Evolutionary conservation across 2,888 invertebrate genomes (phyloP), one percentile per base, ranked within the genome.

Genomic region (Drosophila quinaria): DNA sequence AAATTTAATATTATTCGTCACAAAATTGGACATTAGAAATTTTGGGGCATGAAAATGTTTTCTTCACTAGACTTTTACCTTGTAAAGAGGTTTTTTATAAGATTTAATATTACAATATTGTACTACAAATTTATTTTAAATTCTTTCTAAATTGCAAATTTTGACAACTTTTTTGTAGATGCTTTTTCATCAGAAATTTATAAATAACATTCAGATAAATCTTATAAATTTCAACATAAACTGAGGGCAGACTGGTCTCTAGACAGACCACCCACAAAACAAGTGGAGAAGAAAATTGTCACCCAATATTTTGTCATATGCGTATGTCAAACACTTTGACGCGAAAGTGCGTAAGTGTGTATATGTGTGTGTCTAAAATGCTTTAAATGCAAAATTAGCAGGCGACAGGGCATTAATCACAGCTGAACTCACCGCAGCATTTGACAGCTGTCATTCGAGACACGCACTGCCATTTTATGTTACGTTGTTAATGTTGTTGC

Each of bases 381-480:
- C 47, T 66, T 78, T 70, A 77, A 74, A 78, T 77, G 74, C 74
- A 77, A 77, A 78, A 78, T 77, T 77, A 77, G 77, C 77, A 67
- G 61, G 70, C 61, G 63, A 19, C 66, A 64, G 61, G 33, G 64
- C 76, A 80, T 80, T 80, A 75, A 79, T 81, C 70, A 81, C 73
- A 79, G 54, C 60, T 63, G 46, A 78, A 71, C 70, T 61, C 64
- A 78, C 64, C 68, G 67, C 71, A 71, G 59, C 51, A 54, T 85
- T 86, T 86, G 85, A 83, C 85, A 88, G 87, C 85, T 85, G 85
- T 85, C 85, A 80, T 73, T 78, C 46, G 69, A 73, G 69, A 70
- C 75, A 88, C 75, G 75, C 80, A 80, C 56, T 74, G 78, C 54
- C 71, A 78, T 77, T 74, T 71, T 70, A 50, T 80, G 49, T 71